Conservation (phyloP, 2,113 vertebrate species). For the Centrocercus urophasianus region DNA sequence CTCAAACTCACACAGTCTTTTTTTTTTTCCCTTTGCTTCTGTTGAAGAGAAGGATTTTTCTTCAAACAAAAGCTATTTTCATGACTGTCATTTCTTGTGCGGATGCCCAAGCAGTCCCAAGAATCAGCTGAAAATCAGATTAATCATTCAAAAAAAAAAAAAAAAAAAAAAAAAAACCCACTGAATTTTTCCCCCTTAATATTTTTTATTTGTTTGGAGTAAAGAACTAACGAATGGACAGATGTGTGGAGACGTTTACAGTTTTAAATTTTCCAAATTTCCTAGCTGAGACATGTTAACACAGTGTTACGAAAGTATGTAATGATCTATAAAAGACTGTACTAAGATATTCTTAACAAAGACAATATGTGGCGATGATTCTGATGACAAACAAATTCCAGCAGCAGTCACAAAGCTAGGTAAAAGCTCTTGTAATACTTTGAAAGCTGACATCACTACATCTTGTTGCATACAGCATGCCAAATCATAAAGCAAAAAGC, state of each 20-base stretch:
- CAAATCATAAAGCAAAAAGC: constrained; percentile 9
- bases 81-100: background rate
- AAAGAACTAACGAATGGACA: background rate
- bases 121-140: background rate
- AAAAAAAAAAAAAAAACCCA: background rate
- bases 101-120: background rate
- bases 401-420: background rate
- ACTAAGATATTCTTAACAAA: background rate
- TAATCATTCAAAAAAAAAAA: background rate
- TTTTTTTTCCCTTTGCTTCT: background rate
- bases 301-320: background rate
- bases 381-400: background rate
- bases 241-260: background rate
- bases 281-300: background rate
- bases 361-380: background rate
- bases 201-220: background rate
- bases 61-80: background rate
- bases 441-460: background rate
- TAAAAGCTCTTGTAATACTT: background rate
- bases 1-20: background rate
- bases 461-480: background rate
- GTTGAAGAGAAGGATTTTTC: background rate
- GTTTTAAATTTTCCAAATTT: background rate
- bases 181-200: background rate
- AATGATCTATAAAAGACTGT: background rate